phyloP scores from a whole-genome alignment of 1,140 invertebrate genomes.

The Periplaneta americana region DNA sequence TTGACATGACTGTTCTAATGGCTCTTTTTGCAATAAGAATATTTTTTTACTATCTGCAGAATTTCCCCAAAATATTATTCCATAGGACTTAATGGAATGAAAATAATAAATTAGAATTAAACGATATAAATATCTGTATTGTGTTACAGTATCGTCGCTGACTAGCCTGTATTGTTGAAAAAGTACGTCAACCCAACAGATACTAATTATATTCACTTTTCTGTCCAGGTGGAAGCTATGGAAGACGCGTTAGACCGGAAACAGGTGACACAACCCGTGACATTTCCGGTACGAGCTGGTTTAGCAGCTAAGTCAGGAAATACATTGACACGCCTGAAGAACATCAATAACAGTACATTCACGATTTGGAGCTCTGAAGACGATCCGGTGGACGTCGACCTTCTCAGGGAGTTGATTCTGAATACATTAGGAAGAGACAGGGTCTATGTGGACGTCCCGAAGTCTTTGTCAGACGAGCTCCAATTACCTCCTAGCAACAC shows the following conservation, averaged over 20 bases:
- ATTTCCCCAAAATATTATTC: no score
- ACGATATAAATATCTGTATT: no score
- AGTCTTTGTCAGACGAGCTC: conserved; percentile 45
- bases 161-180: no score
- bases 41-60: no score
- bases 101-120: no score
- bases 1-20: no score
- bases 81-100: no score
- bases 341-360: conserved; percentile 44
- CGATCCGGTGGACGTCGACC: conserved; percentile 53
- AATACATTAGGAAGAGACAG: conserved; percentile 51
- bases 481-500: conserved; percentile 18
- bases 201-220: no score
- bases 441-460: conserved; percentile 64
- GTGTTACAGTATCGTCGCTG: no score
- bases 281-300: conserved; percentile 76
- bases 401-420: conserved; percentile 51
- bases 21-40: no score
- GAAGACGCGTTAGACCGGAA: conserved; percentile 49
- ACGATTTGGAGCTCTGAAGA: conserved; percentile 64
- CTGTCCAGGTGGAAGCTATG: conserved; percentile 51
- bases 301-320: conserved; percentile 57
- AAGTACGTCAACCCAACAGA: no score
- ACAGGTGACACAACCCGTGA: conserved; percentile 57
- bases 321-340: conserved; percentile 45